Evolutionary conservation across 2,888 invertebrate genomes (phyloP), one percentile per base, ranked within the genome.

Genomic region (Acrocera orbiculus): DNA sequence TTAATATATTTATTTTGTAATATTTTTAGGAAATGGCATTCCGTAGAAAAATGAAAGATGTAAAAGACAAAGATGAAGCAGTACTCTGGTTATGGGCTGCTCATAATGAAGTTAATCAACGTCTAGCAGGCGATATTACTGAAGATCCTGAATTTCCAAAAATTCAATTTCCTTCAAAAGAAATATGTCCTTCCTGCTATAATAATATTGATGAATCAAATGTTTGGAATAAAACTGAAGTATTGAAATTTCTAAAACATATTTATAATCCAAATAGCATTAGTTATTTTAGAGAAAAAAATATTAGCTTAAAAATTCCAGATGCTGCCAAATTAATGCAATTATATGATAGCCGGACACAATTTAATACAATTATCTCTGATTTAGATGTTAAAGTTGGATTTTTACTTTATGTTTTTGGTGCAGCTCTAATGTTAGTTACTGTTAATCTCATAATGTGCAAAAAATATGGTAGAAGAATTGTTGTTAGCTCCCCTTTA

Each of bases 71-170:
- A 44, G 73, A 81, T 36, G 80, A 85, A 39, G 74, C 76, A 11
- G 71, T 93, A 2, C 58, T 93, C 25, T 96, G 93, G 92, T 61
- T 96, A 16, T 96, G 95, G 95, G 67, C 69, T 47, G 81, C 86
- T 0, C 95, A 96, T 54, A 96, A 96, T 56, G 75, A 76, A 58
- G 95, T 89, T 0, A 98, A 98, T 56, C 63, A 75, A 42, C 70
- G 95, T 44, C 63, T 98, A 16, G 69, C 81, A 15, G 83, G 86
- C 1, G 89, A 92, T 55, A 42, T 61, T 4, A 83, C 89, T 2
- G 93, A 95, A 59, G 96, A 98, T 63, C 89, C 93, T 0, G 57
- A 68, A 34, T 75, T 77, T 58, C 89, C 83, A 0, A 98, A 98
- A 60, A 64, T 78, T 36, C 85, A 87, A 56, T 98, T 86, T 55